Percentiles rank a stretch among this genome's conserved stretches.
phyloP scores from a whole-genome alignment of 2,113 vertebrate genomes.

The Peromyscus polionotus region DNA sequence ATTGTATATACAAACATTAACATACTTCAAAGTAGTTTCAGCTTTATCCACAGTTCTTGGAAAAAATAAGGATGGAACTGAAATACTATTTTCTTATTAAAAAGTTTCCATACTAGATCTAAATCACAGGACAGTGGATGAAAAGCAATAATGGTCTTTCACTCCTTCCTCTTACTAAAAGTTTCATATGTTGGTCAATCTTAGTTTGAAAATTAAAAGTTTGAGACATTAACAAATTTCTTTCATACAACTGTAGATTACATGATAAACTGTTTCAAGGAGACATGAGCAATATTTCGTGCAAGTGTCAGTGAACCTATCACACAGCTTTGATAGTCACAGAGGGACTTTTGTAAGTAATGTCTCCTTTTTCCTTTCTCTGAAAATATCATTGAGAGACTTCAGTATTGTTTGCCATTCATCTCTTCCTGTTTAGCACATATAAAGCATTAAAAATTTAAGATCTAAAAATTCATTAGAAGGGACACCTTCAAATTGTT shows the following conservation, averaged over 20 bases:
- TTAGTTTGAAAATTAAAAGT: conserved; percentile 40
- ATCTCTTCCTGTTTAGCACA: conserved; percentile 9
- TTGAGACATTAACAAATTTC: neutral
- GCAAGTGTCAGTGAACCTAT: neutral
- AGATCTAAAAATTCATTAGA: neutral
- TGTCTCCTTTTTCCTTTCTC: neutral
- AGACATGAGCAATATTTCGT: neutral
- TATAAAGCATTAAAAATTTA: neutral
- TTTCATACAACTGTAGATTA: neutral
- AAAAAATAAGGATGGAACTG: neutral
- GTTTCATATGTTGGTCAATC: neutral
- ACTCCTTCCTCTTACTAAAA: conserved; percentile 48
- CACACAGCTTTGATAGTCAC: neutral
- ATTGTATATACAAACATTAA: neutral
- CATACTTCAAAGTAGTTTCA: conserved; percentile 12
- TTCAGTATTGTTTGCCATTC: neutral
- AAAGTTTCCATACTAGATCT: conserved; percentile 10
- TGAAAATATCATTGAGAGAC: neutral
- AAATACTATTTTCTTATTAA: neutral
- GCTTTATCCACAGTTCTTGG: conserved; percentile 7
- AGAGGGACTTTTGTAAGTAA: neutral
- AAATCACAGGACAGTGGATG: neutral
- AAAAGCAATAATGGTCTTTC: conserved; percentile 47
- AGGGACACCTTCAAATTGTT: conserved; percentile 5
- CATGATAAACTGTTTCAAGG: conserved; percentile 11